Conservation (phyloP, 2,888 invertebrate genomes). For the Marasmarcha lunaedactyla region DNA sequence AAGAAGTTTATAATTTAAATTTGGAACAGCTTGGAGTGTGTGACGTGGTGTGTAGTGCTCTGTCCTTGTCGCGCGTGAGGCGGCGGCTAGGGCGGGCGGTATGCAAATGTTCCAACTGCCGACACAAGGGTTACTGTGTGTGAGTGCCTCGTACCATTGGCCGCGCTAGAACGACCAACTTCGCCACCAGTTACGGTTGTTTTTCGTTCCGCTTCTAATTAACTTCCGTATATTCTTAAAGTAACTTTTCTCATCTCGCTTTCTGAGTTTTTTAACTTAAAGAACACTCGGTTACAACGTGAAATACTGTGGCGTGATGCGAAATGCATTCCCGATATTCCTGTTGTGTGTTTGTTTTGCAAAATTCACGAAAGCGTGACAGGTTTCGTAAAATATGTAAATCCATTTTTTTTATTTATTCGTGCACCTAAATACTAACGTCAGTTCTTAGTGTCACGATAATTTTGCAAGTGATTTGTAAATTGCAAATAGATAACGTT, state of each 20-base stretch:
- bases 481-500: constrained; percentile 34
- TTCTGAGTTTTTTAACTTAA: constrained; percentile 32
- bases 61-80: constrained; percentile 60
- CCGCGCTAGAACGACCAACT: constrained; percentile 69
- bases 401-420: constrained; percentile 29
- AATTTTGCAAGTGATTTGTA: constrained; percentile 42
- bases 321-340: constrained; percentile 37
- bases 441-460: constrained; percentile 47
- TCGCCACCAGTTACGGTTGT: constrained; percentile 72
- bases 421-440: constrained; percentile 24
- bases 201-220: constrained; percentile 70
- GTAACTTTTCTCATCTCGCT: constrained; percentile 68
- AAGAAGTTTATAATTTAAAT: constrained; percentile 13
- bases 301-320: constrained; percentile 52
- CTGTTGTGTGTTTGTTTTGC: constrained; percentile 24
- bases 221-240: constrained; percentile 66
- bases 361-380: constrained; percentile 23
- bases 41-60: constrained; percentile 25
- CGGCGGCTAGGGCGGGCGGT: constrained; percentile 70
- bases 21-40: constrained; percentile 5
- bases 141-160: constrained; percentile 66
- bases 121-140: constrained; percentile 52
- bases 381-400: constrained; percentile 37
- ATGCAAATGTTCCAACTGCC: constrained; percentile 65
- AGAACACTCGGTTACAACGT: constrained; percentile 35